These are phyloP conservation scores for Melanotaenia boesemani DNA, from an alignment of 2,797 vertebrate genomes.

Conservation along the genomic window DNA sequence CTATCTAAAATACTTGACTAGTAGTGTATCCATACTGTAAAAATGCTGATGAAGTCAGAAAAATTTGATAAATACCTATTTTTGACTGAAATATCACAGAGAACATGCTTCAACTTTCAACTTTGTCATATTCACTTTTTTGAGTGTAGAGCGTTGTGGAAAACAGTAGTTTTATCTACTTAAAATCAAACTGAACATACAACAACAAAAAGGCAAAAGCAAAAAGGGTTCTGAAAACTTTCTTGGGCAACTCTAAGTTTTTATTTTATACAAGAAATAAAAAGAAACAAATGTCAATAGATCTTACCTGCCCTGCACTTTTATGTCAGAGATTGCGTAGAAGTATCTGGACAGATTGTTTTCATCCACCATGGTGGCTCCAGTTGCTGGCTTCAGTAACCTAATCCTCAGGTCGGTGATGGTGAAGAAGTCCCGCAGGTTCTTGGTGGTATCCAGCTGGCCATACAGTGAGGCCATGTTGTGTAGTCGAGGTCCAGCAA, in stretches of 20 bases:
- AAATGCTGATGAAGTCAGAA: neutral
- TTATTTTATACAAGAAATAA: neutral
- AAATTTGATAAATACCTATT: neutral
- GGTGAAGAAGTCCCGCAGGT: slow-evolving; percentile 98
- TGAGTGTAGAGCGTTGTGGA: no score
- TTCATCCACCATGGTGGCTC: slow-evolving; percentile 96
- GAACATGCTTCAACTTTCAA: neutral
- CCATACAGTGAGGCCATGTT: slow-evolving; percentile 99
- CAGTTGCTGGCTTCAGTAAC: slow-evolving; percentile 94
- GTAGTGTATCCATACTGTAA: neutral
- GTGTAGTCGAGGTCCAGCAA: slow-evolving; percentile 94
- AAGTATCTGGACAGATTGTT: slow-evolving; percentile 96
- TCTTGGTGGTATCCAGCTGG: slow-evolving; percentile 98
- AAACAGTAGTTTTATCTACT: no score
- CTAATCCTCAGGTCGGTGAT: slow-evolving; percentile 96
- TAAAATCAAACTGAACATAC: neutral
- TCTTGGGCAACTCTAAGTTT: neutral
- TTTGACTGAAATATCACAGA: neutral
- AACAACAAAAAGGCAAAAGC: neutral
- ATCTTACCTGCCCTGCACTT: slow-evolving; percentile 97
- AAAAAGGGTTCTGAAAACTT: neutral
- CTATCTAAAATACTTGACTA: no score
- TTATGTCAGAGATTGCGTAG: slow-evolving; percentile 98
- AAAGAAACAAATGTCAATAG: neutral
- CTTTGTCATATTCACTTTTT: neutral